A percentile compares a stretch with the other conserved stretches of the same genome.
Conservation (phyloP, 2,797 vertebrate species). For the Gadopsis marmoratus region DNA sequence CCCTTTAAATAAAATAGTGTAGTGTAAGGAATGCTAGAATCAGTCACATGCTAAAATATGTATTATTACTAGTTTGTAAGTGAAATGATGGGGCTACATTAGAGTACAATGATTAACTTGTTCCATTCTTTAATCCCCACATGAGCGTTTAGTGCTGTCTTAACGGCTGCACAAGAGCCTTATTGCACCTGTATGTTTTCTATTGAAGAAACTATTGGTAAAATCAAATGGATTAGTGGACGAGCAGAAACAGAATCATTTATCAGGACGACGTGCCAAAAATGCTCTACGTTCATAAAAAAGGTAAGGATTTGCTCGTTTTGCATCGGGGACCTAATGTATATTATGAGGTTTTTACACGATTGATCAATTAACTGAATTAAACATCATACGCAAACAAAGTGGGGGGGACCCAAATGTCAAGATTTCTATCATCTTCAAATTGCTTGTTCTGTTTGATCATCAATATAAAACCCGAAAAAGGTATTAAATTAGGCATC, state of each 20-base stretch:
- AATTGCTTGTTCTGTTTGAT: background rate
- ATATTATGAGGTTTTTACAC: too few relatives aligned
- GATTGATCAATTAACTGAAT: too few relatives aligned
- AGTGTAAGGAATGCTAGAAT: too few relatives aligned
- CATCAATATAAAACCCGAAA: background rate
- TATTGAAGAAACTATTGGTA: background rate
- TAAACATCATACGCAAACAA: too few relatives aligned
- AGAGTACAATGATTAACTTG: background rate
- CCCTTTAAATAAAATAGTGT: too few relatives aligned
- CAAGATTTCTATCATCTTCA: background rate
- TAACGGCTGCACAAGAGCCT: background rate
- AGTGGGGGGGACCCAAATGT: too few relatives aligned
- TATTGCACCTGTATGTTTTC: background rate
- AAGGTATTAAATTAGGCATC: background rate
- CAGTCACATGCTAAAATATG: background rate
- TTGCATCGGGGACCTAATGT: too few relatives aligned
- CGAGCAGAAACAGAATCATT: too few relatives aligned
- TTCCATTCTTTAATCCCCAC: background rate
- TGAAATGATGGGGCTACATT: background rate
- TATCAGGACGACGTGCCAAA: background rate
- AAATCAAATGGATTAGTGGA: too few relatives aligned
- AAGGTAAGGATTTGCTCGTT: too few relatives aligned
- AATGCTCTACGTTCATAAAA: too few relatives aligned
- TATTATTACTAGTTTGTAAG: background rate
- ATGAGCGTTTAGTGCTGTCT: background rate